Evolutionary conservation across 1,140 invertebrate species (phyloP), one percentile per base, ranked within the genome.

Genomic region (Drosophila teissieri): DNA sequence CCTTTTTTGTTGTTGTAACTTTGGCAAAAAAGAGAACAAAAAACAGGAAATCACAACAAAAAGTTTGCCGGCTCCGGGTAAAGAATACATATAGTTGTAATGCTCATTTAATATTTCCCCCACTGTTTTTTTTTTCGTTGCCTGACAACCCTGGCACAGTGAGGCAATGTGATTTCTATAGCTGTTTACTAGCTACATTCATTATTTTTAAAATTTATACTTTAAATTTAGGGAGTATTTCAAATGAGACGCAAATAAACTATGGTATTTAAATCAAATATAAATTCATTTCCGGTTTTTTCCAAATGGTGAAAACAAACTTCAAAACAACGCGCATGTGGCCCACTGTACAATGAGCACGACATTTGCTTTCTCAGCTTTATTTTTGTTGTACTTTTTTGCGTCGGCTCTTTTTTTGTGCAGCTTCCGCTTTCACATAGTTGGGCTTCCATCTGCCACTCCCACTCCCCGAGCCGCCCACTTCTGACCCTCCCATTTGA

Each of bases 361-460:
- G 22, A 64, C 56, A 64, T 36, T 68, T 68, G 62, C 44, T 67
- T 45, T 39, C 31, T 37, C 49, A 31, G 17, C 48, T 67, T 36
- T 56, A 39, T 55, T 53, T 46, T 36, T 48, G 11, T 12, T 44
- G 40, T 44, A 24, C 27, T 36, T 52, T 67, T 67, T 65, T 17
- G 12, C 17, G 63, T 65, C 36, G 39, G 31, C 37, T 8, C 51
- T 52, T 68, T 63, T 63, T 62, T 27, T 61, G 63, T 61, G 51
- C 58, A 69, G 63, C 78, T 75, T 80, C 69, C 76, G 76, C 52
- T 67, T 69, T 46, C 49, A 45, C 63, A 68, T 69, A 55, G 67
- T 67, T 31, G 46, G n/a, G 24, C 24, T 15, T 31, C 45, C 46
- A 49, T 67, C 17, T 22, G 62, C 39, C 48, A 68, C 65, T 54